phyloP scores from a whole-genome alignment of 1,140 invertebrate genomes.

The Watersipora subatra region DNA sequence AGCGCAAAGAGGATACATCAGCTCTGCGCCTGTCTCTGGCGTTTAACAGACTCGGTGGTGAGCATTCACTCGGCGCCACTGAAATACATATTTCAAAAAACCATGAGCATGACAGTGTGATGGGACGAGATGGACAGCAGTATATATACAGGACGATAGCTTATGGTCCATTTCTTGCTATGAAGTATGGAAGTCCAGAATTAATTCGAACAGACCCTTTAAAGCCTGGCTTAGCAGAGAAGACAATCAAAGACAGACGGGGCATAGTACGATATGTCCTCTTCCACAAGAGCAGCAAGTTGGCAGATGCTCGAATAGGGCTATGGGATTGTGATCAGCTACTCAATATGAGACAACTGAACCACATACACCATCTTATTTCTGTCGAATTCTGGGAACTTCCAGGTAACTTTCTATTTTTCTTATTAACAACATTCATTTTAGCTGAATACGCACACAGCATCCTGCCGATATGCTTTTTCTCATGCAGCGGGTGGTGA shows the following conservation, averaged over 20 bases:
- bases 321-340: conserved; percentile 1
- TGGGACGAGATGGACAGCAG: conserved; percentile 20
- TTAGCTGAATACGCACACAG: too few species aligned
- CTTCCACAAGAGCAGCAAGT: neutral
- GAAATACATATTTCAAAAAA: conserved; percentile 23
- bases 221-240: neutral
- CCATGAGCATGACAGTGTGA: conserved; percentile 25
- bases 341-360: neutral
- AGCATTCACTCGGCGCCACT: conserved; percentile 14
- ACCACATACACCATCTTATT: neutral
- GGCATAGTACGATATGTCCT: neutral
- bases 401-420: neutral
- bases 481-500: too few species aligned
- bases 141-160: conserved; percentile 33
- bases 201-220: neutral
- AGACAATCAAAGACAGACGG: neutral
- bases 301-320: neutral
- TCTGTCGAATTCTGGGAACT: conserved; percentile 2
- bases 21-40: conserved; percentile 28
- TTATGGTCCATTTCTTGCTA: conserved; percentile 31
- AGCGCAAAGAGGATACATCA: conserved; percentile 22
- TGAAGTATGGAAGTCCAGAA: conserved; percentile 33
- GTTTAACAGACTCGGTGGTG: conserved; percentile 25
- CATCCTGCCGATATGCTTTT: too few species aligned
- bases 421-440: too few species aligned